Percentiles rank a stretch among this genome's conserved stretches.
Conservation (phyloP, 2,797 vertebrate genomes). For the Peromyscus eremicus region DNA sequence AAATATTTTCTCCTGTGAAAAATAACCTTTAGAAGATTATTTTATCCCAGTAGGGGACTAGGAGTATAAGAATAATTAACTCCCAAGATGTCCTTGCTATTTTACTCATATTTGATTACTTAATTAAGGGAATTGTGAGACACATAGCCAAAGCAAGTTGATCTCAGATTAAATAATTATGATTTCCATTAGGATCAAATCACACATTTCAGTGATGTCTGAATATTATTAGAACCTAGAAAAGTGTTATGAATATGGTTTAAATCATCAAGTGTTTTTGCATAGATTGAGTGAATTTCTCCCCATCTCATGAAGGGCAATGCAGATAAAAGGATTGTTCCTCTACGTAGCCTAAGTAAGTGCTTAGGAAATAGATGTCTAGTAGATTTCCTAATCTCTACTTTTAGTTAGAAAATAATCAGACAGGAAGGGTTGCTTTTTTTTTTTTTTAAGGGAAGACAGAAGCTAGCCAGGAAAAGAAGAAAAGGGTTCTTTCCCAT, state of each 20-base stretch:
- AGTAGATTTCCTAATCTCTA: background rate
- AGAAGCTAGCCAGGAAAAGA: slow-evolving; percentile 16
- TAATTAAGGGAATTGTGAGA: slow-evolving; percentile 72
- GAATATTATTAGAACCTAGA: slow-evolving; percentile 60
- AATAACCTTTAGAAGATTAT: slow-evolving; percentile 63
- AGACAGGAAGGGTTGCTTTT: background rate
- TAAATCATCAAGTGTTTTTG: slow-evolving; percentile 52
- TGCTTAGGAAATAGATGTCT: slow-evolving; percentile 35
- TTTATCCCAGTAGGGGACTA: slow-evolving; percentile 63
- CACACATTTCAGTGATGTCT: slow-evolving; percentile 23
- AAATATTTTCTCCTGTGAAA: slow-evolving; percentile 50
- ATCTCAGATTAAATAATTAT: slow-evolving; percentile 67
- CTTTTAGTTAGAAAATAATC: slow-evolving; percentile 47
- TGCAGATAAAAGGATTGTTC: background rate
- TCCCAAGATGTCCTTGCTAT: slow-evolving; percentile 57
- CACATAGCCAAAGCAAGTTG: slow-evolving; percentile 22
- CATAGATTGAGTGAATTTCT: slow-evolving; percentile 12
- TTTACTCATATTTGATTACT: slow-evolving; percentile 65
- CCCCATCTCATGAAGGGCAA: background rate
- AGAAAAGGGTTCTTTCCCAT: background rate
- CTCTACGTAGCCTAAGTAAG: slow-evolving; percentile 4
- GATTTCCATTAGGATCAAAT: slow-evolving; percentile 43
- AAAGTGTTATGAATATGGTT: slow-evolving; percentile 39
- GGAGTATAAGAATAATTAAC: slow-evolving; percentile 59
- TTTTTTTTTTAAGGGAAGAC: background rate